These are phyloP conservation scores for Eufriesea mexicana DNA, from an alignment of 1,140 invertebrate genomes.

Conservation along the genomic window DNA sequence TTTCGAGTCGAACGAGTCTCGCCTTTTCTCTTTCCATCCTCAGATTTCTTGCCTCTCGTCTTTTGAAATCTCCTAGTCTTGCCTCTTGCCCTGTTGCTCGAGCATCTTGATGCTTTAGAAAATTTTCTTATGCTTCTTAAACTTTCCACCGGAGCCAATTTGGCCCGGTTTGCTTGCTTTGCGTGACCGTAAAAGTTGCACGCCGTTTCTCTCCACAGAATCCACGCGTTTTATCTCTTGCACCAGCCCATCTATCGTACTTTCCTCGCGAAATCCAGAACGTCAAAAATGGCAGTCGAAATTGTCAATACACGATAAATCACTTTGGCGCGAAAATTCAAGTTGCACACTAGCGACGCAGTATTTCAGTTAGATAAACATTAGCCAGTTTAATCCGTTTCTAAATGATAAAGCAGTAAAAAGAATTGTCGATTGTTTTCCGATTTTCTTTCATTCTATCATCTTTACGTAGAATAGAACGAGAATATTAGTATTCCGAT, in stretches of 20 bases:
- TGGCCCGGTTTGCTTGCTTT: slow-evolving; percentile 43
- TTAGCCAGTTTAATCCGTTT: no score
- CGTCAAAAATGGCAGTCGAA: neutral
- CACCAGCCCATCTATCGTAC: neutral
- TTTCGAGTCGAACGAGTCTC: slow-evolving; percentile 51
- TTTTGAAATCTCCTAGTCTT: slow-evolving; percentile 26
- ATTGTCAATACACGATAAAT: neutral
- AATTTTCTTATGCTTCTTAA: slow-evolving; percentile 65
- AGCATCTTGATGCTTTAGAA: slow-evolving; percentile 62
- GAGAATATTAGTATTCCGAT: no score
- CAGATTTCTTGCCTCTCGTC: slow-evolving; percentile 29
- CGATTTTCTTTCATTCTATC: no score
- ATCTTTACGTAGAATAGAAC: no score
- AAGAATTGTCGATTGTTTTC: no score
- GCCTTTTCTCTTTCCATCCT: slow-evolving; percentile 22
- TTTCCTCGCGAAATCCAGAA: no score
- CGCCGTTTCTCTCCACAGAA: neutral
- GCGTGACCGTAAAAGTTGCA: neutral
- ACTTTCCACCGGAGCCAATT: slow-evolving; percentile 61
- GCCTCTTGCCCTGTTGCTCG: slow-evolving; percentile 16
- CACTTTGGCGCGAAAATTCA: neutral
- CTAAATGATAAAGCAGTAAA: no score
- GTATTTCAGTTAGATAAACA: no score
- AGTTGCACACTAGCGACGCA: no score
- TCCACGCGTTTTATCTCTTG: slow-evolving; percentile 8